These are phyloP conservation scores for Drosophila colorata DNA, from an alignment of 2,888 invertebrate species.

Conservation along the genomic window DNA sequence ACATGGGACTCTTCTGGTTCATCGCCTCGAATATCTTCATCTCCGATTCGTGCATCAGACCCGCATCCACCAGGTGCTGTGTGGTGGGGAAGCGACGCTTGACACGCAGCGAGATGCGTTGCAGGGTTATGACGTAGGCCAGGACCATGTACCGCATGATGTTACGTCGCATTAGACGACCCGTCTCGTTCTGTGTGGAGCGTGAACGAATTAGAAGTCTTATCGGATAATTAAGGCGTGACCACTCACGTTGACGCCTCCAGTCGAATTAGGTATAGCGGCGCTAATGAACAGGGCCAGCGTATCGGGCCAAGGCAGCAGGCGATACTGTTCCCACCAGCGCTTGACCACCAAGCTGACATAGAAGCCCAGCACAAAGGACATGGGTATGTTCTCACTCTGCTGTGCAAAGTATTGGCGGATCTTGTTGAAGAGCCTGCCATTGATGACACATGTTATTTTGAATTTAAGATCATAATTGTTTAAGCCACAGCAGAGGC, in stretches of 20 bases:
- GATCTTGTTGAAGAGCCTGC: slow-evolving; percentile 95
- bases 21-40: slow-evolving; percentile 95
- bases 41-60: slow-evolving; percentile 96
- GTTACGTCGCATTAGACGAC: slow-evolving; percentile 94
- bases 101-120: slow-evolving; percentile 94
- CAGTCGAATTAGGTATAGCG: slow-evolving; percentile 92
- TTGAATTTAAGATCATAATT: background rate
- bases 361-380: slow-evolving; percentile 98
- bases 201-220: background rate
- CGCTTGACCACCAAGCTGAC: slow-evolving; percentile 95
- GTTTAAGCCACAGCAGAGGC: background rate
- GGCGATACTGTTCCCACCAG: slow-evolving; percentile 98
- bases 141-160: slow-evolving; percentile 95
- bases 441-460: slow-evolving; percentile 49
- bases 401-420: slow-evolving; percentile 94
- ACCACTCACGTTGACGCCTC: slow-evolving; percentile 80
- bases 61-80: slow-evolving; percentile 96
- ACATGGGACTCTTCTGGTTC: slow-evolving; percentile 95
- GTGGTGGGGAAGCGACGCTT: slow-evolving; percentile 95
- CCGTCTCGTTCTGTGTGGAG: slow-evolving; percentile 91
- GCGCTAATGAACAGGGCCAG: slow-evolving; percentile 96
- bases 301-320: slow-evolving; percentile 97
- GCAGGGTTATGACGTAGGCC: slow-evolving; percentile 94
- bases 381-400: slow-evolving; percentile 96
- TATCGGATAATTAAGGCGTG: slow-evolving; percentile 7